These are phyloP conservation scores for Fissipunctia ypsillon DNA, from an alignment of 2,888 invertebrate genomes.

Conservation along the genomic window DNA sequence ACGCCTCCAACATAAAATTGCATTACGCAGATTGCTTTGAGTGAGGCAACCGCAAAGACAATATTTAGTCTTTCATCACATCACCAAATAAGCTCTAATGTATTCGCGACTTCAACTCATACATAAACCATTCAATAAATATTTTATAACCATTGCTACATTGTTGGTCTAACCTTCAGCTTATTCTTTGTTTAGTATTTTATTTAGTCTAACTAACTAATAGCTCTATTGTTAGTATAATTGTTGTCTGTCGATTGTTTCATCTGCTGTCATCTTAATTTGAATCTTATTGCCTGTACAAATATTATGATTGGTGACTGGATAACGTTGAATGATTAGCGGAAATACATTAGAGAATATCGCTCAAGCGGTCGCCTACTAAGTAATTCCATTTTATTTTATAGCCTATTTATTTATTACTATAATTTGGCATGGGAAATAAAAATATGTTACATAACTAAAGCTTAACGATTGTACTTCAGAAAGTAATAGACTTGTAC, in stretches of 20 bases:
- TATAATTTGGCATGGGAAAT: slow-evolving; percentile 57
- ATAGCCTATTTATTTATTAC: slow-evolving; percentile 60
- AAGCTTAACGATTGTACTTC: slow-evolving; percentile 55
- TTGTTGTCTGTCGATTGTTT: slow-evolving; percentile 57
- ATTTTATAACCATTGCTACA: slow-evolving; percentile 66
- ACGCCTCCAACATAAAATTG: slow-evolving; percentile 72
- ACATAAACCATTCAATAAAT: slow-evolving; percentile 71
- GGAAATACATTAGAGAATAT: slow-evolving; percentile 61
- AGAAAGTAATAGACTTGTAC: slow-evolving; percentile 71
- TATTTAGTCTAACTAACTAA: slow-evolving; percentile 80
- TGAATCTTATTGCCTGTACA: slow-evolving; percentile 25
- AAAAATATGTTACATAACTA: slow-evolving; percentile 61
- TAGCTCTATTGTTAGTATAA: slow-evolving; percentile 79
- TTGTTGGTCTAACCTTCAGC: slow-evolving; percentile 73
- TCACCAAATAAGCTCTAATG: slow-evolving; percentile 80
- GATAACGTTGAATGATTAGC: slow-evolving; percentile 45
- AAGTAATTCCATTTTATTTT: slow-evolving; percentile 64
- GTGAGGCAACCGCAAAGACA: slow-evolving; percentile 78
- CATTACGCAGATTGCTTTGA: slow-evolving; percentile 75
- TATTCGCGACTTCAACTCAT: slow-evolving; percentile 75
- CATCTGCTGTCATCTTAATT: slow-evolving; percentile 47
- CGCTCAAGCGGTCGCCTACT: slow-evolving; percentile 41
- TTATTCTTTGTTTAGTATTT: slow-evolving; percentile 80
- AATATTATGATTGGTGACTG: slow-evolving; percentile 54
- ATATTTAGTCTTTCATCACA: slow-evolving; percentile 82